Conservation (phyloP, 2,888 invertebrate genomes). For the Caenorhabditis zanzibari region DNA sequence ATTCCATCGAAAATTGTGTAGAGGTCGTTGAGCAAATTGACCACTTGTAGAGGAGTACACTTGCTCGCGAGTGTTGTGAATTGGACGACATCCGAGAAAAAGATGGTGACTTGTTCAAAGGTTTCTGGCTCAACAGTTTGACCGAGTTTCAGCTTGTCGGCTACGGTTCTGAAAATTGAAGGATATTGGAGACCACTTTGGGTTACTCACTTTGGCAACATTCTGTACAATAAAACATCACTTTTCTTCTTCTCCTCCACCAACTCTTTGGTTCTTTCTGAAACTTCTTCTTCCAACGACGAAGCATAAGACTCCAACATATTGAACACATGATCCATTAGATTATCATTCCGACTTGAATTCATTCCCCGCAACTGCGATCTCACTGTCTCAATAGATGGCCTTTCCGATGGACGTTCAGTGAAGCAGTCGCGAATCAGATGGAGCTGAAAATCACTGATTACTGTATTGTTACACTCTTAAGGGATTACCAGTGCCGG, state of each 20-base stretch:
- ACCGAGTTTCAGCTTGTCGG: constrained; percentile 78
- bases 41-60: constrained; percentile 76
- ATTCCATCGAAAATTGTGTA: constrained; percentile 81
- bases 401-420: constrained; percentile 75
- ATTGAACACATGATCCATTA: constrained; percentile 80
- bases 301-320: constrained; percentile 78
- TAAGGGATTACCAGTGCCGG: constrained; percentile 58
- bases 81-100: constrained; percentile 77
- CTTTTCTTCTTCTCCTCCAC: constrained; percentile 81
- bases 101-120: constrained; percentile 76
- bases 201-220: constrained; percentile 75
- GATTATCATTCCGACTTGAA: constrained; percentile 69
- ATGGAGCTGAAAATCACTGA: constrained; percentile 60
- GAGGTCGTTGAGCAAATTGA: constrained; percentile 80
- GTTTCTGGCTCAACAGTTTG: constrained; percentile 77
- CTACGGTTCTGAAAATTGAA: constrained; percentile 74
- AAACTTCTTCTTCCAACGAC: constrained; percentile 74
- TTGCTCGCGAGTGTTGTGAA: constrained; percentile 76
- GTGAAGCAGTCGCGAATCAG: constrained; percentile 77
- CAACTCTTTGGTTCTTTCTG: constrained; percentile 71
- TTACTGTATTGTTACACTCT: neutral
- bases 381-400: constrained; percentile 68
- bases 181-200: no score
- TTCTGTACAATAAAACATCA: constrained; percentile 78
- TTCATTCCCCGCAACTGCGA: constrained; percentile 66